Base-by-base conservation (phyloP, 2,888 invertebrate species). In the Lysandra bellargus region DNA sequence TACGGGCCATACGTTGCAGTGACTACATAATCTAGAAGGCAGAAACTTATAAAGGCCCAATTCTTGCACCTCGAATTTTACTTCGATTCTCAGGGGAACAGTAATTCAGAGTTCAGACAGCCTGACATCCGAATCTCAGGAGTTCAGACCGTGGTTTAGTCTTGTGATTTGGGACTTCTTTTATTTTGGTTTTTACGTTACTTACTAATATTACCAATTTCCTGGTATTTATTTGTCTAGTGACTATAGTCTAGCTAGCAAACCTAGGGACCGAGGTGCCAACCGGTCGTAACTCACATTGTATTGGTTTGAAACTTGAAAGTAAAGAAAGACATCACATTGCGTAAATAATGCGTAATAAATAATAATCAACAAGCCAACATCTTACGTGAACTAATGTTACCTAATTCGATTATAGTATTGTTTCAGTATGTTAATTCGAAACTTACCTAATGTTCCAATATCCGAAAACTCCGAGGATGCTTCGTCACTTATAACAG, bases 401-500 rank as follows among this genome's bases (percentile, higher is more conserved):
- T 69, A 69, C 69, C 4, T 30, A 69, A 69, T 69, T 17, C 9
- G 69, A 69, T 69, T 69, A 69, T 37, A 37, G 33, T 69, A 33
- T 12, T 69, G 64, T 69, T 30, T 14, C 33, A 69, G 9, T 64
- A 64, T 12, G 64, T 30, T 30, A 30, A 64, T 64, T 64, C 5
- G 12, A 12, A 69, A 69, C 87, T 87, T 87, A 94, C 94, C 94
- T 82, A 84, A 88, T 79, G 90, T 81, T 87, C 90, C 91, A 82
- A 92, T 82, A 87, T 93, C 93, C 76, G 89, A 86, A 0, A 91
- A 89, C 82, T 94, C 94, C 57, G 93, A 92, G 1, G 93, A 92
- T 6, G 88, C 84, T 73, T 92, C 93, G 80, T 91, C 90, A 83
- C 90, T 89, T 79, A 88, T 88, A 53, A 86, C 93, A 75, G 86